A percentile compares a stretch with the other conserved stretches of the same genome.
These are phyloP conservation scores for Sebastolobus altivelis DNA, from an alignment of 2,797 vertebrate species.

Conservation along the genomic window DNA sequence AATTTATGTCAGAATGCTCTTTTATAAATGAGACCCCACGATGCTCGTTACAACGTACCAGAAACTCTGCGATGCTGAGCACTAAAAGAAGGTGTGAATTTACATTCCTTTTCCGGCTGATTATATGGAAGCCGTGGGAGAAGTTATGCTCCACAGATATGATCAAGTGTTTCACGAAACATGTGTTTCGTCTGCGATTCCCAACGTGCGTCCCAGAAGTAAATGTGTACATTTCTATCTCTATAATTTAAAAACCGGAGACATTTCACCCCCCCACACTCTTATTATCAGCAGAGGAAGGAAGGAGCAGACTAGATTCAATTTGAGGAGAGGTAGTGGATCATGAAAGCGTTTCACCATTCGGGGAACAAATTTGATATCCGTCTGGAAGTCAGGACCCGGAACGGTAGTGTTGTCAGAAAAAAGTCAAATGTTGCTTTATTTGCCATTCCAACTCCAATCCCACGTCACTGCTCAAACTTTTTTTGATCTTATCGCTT, in stretches of 20 bases:
- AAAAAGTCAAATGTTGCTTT: slow-evolving; percentile 70
- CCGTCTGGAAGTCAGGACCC: slow-evolving; percentile 74
- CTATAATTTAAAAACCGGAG: slow-evolving; percentile 64
- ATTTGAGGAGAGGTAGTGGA: slow-evolving; percentile 76
- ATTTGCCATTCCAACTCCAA: slow-evolving; percentile 67
- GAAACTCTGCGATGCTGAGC: not conserved
- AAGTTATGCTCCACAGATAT: slow-evolving; percentile 43
- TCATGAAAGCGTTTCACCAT: slow-evolving; percentile 75
- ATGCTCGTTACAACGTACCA: slow-evolving; percentile 44
- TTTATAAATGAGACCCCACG: slow-evolving; percentile 45
- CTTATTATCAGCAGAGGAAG: slow-evolving; percentile 71
- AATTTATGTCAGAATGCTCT: slow-evolving; percentile 41
- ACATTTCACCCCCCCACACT: not conserved
- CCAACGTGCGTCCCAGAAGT: slow-evolving; percentile 33
- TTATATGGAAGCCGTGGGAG: slow-evolving; percentile 23
- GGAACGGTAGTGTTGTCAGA: slow-evolving; percentile 68
- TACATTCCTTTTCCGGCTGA: slow-evolving; percentile 11
- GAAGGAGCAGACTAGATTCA: slow-evolving; percentile 67
- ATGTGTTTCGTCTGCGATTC: slow-evolving; percentile 26
- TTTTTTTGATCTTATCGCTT: slow-evolving; percentile 64
- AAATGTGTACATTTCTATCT: slow-evolving; percentile 66
- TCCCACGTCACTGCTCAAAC: slow-evolving; percentile 70
- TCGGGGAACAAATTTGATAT: slow-evolving; percentile 79
- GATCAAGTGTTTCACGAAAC: slow-evolving; percentile 49
- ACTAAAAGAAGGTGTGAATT: slow-evolving; percentile 18